Conservation (phyloP, 2,797 vertebrate genomes). For the Pristis pectinata region DNA sequence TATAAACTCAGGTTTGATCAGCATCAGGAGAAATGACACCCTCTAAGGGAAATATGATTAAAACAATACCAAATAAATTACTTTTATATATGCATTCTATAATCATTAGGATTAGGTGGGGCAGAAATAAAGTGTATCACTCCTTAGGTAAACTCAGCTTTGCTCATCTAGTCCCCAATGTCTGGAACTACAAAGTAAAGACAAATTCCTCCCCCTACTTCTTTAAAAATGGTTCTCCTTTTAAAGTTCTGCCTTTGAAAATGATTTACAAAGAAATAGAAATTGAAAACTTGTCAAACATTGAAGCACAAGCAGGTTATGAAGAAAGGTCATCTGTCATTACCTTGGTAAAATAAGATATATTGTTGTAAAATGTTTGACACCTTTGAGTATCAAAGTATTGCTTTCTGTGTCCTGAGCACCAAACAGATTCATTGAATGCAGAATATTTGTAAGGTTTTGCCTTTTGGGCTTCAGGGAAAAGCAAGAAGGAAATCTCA, state of each 20-base stretch:
- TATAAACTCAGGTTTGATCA: neutral
- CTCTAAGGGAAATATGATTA: neutral
- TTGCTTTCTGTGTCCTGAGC: neutral
- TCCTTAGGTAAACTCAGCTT: no score
- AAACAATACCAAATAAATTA: neutral
- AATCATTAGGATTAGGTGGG: neutral
- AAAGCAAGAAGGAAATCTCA: neutral
- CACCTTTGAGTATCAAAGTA: neutral
- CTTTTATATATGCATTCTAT: neutral
- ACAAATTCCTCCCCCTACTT: neutral
- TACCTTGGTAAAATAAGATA: conserved; percentile 5
- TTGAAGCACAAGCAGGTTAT: no score
- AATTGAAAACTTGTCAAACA: neutral
- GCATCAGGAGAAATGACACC: neutral
- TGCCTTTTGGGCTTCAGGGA: conserved; percentile 13
- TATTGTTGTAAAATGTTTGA: neutral
- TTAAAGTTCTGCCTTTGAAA: neutral
- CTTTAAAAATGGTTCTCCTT: neutral
- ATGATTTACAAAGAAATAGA: neutral
- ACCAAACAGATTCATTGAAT: neutral
- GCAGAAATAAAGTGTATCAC: no score
- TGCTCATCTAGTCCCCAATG: no score
- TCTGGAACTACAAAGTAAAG: no score
- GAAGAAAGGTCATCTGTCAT: neutral
- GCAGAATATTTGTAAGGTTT: neutral